Conservation (phyloP, 2,888 invertebrate genomes). For the Parnassius mnemosyne region DNA sequence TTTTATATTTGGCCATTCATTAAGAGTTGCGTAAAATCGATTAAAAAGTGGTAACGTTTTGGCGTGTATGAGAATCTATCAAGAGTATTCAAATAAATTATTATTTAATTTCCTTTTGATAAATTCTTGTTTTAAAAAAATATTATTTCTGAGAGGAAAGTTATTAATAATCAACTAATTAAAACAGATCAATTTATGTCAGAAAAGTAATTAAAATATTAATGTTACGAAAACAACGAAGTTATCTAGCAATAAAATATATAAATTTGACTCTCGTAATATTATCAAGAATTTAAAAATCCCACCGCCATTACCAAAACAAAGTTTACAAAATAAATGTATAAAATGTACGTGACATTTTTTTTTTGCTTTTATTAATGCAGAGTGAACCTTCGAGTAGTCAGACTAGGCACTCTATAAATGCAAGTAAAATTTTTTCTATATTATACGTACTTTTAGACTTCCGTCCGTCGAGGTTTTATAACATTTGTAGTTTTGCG, state of each 20-base stretch:
- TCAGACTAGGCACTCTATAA: not conserved
- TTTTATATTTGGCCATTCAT: too few species aligned
- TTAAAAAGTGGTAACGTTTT: too few species aligned
- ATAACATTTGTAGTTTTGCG: slow-evolving; percentile 27
- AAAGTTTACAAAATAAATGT: not conserved
- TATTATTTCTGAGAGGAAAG: too few species aligned
- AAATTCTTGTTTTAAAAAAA: too few species aligned
- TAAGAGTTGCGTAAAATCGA: too few species aligned
- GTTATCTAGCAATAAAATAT: not conserved
- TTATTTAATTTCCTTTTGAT: too few species aligned
- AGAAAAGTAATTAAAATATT: too few species aligned
- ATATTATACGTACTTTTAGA: slow-evolving; percentile 46
- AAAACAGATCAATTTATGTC: too few species aligned
- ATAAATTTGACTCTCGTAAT: not conserved
- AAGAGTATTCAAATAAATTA: too few species aligned
- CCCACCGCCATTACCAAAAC: slow-evolving; percentile 4
- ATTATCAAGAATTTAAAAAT: not conserved
- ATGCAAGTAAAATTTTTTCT: slow-evolving; percentile 27
- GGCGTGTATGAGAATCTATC: too few species aligned
- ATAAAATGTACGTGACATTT: too few species aligned
- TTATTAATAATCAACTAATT: too few species aligned
- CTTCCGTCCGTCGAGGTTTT: slow-evolving; percentile 54
- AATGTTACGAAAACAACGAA: not conserved
- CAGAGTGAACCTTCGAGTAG: not conserved
- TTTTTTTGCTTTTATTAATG: not conserved